Evolutionary conservation across 2,113 vertebrate genomes (phyloP).

Genomic region (Columba janthina): DNA sequence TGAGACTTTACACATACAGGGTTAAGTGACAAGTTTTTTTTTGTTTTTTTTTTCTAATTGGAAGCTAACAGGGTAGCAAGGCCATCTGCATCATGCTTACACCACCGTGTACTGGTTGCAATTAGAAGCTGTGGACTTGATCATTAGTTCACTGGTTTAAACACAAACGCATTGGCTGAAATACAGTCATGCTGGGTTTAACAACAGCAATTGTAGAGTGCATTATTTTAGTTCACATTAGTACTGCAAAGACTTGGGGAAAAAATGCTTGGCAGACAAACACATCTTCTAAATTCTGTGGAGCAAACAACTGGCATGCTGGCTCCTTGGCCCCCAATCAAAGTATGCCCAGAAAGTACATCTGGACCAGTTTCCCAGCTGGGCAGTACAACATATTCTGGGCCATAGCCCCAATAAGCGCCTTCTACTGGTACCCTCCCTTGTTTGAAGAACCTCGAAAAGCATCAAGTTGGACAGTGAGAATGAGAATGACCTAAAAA

Average conservation of each 20-base stretch:
- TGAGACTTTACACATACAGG: not conserved
- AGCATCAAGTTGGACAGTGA: not conserved
- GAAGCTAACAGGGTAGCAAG: not conserved
- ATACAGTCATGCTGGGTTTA: not conserved
- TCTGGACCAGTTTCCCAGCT: not conserved
- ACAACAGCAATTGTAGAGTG: not conserved
- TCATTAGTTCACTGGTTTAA: conserved; percentile 17
- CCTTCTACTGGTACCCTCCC: not conserved
- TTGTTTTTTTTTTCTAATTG: not conserved
- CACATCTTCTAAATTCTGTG: not conserved
- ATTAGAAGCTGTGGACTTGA: conserved; percentile 41
- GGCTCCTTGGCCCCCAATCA: not conserved
- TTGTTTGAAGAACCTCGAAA: not conserved
- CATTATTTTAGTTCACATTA: not conserved
- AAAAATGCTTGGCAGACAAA: not conserved
- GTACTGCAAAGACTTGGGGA: not conserved
- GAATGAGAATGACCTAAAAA: not conserved
- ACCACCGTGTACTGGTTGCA: conserved; percentile 11
- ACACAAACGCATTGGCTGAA: conserved; percentile 8
- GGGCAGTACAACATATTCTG: not conserved
- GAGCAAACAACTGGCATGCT: not conserved
- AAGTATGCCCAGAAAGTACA: not conserved
- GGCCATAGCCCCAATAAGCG: not conserved
- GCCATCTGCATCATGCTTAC: conserved; percentile 54
- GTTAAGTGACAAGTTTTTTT: conserved; percentile 4